These are phyloP conservation scores for Oreonectes daqikongensis DNA, from an alignment of 2,797 vertebrate species.

Conservation along the genomic window DNA sequence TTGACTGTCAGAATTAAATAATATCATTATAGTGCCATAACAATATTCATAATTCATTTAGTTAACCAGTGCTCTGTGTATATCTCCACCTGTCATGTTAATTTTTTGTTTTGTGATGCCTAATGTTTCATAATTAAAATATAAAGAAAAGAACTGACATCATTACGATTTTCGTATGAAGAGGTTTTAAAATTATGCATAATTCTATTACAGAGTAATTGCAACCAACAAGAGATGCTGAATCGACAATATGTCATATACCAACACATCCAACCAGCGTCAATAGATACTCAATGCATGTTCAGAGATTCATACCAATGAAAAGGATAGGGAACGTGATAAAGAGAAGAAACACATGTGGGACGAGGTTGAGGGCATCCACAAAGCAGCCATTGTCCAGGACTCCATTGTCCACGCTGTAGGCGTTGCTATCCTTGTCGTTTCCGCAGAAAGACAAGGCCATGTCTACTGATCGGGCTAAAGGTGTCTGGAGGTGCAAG, in stretches of 20 bases:
- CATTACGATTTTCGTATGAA: neutral
- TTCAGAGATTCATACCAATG: constrained; percentile 81
- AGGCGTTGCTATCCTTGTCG: constrained; percentile 73
- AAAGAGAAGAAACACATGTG: constrained; percentile 96
- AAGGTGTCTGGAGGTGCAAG: constrained; percentile 45
- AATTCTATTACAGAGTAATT: neutral
- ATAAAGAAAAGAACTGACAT: constrained; percentile 7
- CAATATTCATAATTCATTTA: neutral
- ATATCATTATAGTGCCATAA: neutral
- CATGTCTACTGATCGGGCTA: constrained; percentile 72
- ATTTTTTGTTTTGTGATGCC: no score
- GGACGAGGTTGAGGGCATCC: constrained; percentile 96
- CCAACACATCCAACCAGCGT: no score
- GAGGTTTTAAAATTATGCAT: neutral
- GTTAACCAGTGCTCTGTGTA: neutral
- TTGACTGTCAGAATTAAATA: neutral
- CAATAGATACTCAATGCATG: neutral
- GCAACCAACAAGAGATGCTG: no score
- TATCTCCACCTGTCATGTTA: no score
- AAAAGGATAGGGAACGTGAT: constrained; percentile 99
- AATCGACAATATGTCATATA: neutral
- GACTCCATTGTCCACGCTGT: constrained; percentile 83
- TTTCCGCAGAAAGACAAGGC: constrained; percentile 90
- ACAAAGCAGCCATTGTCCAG: constrained; percentile 95
- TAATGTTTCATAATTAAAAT: neutral